A percentile compares a stretch with the other conserved stretches of the same genome.
These are phyloP conservation scores for Temnothorax rugatulus DNA, from an alignment of 2,888 invertebrate genomes.

Conservation along the genomic window DNA sequence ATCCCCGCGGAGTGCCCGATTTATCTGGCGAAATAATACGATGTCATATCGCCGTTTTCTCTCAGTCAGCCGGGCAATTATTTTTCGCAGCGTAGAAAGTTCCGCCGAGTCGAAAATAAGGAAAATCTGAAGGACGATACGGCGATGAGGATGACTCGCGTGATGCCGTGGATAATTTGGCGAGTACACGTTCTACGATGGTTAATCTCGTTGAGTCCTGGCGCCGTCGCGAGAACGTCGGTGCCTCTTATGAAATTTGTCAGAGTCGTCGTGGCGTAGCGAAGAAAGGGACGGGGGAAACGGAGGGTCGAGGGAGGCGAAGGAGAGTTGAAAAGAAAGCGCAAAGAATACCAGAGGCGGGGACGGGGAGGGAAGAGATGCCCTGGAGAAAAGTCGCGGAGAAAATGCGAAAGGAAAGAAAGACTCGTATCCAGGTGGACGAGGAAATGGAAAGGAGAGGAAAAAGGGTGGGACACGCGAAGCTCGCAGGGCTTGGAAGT, in stretches of 20 bases:
- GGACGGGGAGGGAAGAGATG: neutral
- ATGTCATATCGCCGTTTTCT: neutral
- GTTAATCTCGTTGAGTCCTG: slow-evolving; percentile 62
- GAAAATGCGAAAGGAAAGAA: neutral
- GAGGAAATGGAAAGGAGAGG: slow-evolving; percentile 23
- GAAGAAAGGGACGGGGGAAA: neutral
- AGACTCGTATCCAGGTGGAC: neutral
- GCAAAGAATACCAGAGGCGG: neutral
- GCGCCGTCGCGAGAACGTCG: slow-evolving; percentile 29
- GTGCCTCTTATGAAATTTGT: slow-evolving; percentile 60
- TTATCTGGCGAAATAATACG: neutral
- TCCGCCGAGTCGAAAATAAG: neutral
- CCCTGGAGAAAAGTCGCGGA: neutral
- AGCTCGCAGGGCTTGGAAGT: slow-evolving; percentile 14
- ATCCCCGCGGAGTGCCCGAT: neutral
- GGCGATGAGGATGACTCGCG: slow-evolving; percentile 28
- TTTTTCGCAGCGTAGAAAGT: neutral
- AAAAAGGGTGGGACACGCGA: neutral
- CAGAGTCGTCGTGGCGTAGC: slow-evolving; percentile 10
- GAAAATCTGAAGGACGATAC: neutral
- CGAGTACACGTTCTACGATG: slow-evolving; percentile 42
- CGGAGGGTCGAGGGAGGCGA: neutral
- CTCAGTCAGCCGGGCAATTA: neutral
- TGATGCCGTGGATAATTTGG: slow-evolving; percentile 46
- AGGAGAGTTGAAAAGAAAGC: neutral